These are phyloP conservation scores for Neoascia interrupta DNA, from an alignment of 2,888 invertebrate species.

Conservation along the genomic window DNA sequence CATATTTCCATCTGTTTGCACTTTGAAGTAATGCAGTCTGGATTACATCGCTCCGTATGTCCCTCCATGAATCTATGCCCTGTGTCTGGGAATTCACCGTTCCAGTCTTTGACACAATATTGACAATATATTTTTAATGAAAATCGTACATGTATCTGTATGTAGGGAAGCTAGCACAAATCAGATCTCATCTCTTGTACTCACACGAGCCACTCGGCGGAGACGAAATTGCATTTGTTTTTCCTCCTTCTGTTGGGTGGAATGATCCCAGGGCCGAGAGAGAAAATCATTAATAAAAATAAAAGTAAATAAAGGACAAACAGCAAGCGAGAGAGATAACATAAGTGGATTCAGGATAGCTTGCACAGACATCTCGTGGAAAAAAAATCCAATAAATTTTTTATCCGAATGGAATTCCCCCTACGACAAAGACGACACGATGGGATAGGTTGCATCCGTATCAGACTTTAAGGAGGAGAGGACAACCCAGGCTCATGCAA, in stretches of 20 bases:
- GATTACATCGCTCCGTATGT: no score
- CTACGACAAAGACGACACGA: conserved; percentile 1
- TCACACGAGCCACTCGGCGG: conserved; percentile 27
- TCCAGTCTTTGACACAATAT: conserved; percentile 55
- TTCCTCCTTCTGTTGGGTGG: conserved; percentile 1
- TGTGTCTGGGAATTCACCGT: conserved; percentile 36
- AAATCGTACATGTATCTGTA: conserved; percentile 55
- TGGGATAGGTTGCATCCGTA: conserved; percentile 44
- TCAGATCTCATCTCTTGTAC: conserved; percentile 56
- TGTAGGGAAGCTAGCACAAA: conserved; percentile 56
- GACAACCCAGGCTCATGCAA: conserved; percentile 52
- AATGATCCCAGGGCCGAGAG: conserved; percentile 19
- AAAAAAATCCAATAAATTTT: conserved; percentile 67
- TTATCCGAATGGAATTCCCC: conserved; percentile 56
- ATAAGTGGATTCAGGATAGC: conserved; percentile 52
- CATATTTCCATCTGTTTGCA: no score
- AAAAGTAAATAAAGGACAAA: conserved; percentile 61
- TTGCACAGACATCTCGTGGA: conserved; percentile 50
- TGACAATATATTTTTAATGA: conserved; percentile 63
- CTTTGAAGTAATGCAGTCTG: no score
- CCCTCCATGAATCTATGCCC: no score
- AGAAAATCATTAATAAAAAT: conserved; percentile 63
- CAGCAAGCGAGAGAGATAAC: conserved; percentile 16
- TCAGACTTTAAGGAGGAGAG: no score
- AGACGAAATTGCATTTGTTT: conserved; percentile 62